Evolutionary conservation across 2,888 invertebrate species (phyloP).

Genomic region (Epinotia ramella): DNA sequence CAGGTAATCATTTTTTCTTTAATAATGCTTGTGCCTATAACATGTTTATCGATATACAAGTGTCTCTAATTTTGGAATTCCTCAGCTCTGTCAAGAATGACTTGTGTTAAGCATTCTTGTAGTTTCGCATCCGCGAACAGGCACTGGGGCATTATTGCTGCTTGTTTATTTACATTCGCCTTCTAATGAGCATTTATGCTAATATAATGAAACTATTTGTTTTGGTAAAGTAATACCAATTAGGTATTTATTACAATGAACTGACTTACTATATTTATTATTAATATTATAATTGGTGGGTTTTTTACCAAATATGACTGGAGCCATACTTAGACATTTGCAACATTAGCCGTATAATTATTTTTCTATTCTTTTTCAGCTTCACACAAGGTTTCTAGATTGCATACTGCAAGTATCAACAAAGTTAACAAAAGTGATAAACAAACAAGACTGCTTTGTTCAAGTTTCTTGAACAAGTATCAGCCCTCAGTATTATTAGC

Average conservation of each 20-base stretch:
- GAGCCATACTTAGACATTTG: not conserved
- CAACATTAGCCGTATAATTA: not conserved
- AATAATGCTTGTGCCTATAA: slow-evolving; percentile 46
- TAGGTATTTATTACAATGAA: slow-evolving; percentile 28
- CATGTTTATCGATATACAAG: slow-evolving; percentile 59
- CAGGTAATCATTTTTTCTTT: slow-evolving; percentile 65
- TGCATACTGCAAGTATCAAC: slow-evolving; percentile 27
- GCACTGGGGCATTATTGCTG: slow-evolving; percentile 1
- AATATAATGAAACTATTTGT: not conserved
- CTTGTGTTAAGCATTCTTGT: slow-evolving; percentile 66
- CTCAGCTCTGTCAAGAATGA: slow-evolving; percentile 76
- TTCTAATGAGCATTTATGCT: slow-evolving; percentile 1
- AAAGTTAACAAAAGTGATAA: slow-evolving; percentile 45
- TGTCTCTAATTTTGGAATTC: slow-evolving; percentile 83
- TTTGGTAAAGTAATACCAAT: slow-evolving; percentile 18
- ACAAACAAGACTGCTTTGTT: slow-evolving; percentile 43
- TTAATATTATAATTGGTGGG: not conserved
- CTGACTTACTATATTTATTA: no score
- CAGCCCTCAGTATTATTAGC: slow-evolving; percentile 27
- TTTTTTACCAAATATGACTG: not conserved
- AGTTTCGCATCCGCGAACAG: slow-evolving; percentile 41
- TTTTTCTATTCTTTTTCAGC: slow-evolving; percentile 32
- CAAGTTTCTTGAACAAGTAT: slow-evolving; percentile 25
- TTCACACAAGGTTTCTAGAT: slow-evolving; percentile 8
- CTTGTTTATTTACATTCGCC: slow-evolving; percentile 40